phyloP scores from a whole-genome alignment of 2,113 vertebrate genomes.

The Lanius ludovicianus region DNA sequence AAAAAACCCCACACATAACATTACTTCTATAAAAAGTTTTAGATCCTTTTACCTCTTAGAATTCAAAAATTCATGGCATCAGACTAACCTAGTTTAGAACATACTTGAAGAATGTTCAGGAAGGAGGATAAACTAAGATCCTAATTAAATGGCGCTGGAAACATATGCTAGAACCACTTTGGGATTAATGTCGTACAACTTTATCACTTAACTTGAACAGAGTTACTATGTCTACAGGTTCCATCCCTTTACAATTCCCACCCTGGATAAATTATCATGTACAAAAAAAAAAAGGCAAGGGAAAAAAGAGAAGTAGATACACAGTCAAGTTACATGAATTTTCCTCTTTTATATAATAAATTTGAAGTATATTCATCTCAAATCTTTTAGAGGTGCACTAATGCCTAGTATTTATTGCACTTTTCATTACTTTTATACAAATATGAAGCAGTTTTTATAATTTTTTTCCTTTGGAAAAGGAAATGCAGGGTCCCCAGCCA shows the following conservation, averaged over 20 bases:
- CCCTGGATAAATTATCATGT: neutral
- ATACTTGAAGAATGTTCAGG: neutral
- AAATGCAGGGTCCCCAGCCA: neutral
- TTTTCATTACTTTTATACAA: neutral
- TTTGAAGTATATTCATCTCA: neutral
- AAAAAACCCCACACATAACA: neutral
- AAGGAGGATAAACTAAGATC: neutral
- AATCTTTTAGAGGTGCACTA: neutral
- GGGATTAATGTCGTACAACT: neutral
- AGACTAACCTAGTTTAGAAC: constrained; percentile 5
- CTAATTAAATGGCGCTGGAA: neutral
- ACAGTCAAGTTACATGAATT: neutral
- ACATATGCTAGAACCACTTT: neutral
- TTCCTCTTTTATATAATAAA: neutral
- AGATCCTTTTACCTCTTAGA: neutral
- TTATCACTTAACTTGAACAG: neutral
- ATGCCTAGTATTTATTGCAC: neutral
- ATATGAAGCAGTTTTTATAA: neutral
- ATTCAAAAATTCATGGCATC: neutral
- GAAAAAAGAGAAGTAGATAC: neutral
- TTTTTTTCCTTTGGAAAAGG: neutral
- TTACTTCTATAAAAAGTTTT: neutral
- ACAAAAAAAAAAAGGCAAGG: neutral
- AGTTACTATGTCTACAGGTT: neutral
- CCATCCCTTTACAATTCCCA: neutral